Percentiles rank a stretch among this genome's conserved stretches.
phyloP scores from a whole-genome alignment of 2,888 invertebrate genomes.

The Portevinia maculata region DNA sequence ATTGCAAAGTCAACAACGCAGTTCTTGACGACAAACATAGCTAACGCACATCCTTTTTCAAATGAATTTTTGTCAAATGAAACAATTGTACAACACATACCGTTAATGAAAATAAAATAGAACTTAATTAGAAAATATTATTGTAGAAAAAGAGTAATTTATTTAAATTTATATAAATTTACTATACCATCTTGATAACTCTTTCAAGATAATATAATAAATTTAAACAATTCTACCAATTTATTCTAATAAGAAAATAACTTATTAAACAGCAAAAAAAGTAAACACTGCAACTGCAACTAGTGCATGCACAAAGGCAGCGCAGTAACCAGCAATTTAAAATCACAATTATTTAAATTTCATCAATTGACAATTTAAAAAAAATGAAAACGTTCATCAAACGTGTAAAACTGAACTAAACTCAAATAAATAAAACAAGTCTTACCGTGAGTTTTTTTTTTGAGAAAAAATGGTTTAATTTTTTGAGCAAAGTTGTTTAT shows the following conservation, averaged over 20 bases:
- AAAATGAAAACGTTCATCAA: slow-evolving; percentile 16
- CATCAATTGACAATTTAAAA: slow-evolving; percentile 1
- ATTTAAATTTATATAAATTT: too few species aligned
- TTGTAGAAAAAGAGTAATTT: too few species aligned
- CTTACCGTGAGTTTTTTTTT: slow-evolving; percentile 63
- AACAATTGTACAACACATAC: background rate
- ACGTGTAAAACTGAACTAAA: slow-evolving; percentile 56
- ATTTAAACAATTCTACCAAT: slow-evolving; percentile 20
- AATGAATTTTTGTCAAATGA: background rate
- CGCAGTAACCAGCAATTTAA: slow-evolving; percentile 48
- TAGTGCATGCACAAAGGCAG: slow-evolving; percentile 66
- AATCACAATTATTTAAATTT: slow-evolving; percentile 12
- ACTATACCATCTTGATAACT: too few species aligned
- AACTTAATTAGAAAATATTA: too few species aligned
- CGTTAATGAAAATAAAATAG: background rate
- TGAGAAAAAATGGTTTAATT: slow-evolving; percentile 38
- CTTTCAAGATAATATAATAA: background rate
- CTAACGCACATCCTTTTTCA: too few species aligned
- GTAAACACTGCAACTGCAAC: slow-evolving; percentile 59
- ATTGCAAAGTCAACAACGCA: too few species aligned
- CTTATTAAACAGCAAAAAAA: slow-evolving; percentile 3
- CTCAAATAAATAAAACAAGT: slow-evolving; percentile 43
- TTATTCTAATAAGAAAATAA: background rate
- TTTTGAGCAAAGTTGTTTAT: slow-evolving; percentile 37
- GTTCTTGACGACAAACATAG: too few species aligned